Percentiles rank a stretch among this genome's conserved stretches.
Conservation (phyloP, 1,140 invertebrate species). For the Drosophila repletoides region DNA sequence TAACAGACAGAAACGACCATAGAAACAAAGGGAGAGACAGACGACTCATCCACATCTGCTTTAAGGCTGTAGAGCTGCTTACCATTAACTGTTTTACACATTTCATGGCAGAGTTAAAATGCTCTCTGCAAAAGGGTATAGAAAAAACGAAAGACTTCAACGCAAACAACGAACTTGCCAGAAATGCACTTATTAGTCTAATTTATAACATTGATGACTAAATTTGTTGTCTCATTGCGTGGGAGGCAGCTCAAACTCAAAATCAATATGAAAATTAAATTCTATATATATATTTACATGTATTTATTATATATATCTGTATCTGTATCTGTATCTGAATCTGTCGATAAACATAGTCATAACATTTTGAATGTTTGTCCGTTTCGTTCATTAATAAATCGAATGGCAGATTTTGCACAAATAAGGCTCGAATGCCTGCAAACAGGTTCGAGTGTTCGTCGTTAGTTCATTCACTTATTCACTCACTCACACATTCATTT, state of each 20-base stretch:
- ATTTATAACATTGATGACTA: slow-evolving; percentile 66
- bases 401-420: slow-evolving; percentile 56
- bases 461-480: slow-evolving; percentile 6
- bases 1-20: no score
- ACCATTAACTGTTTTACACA: no score
- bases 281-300: slow-evolving; percentile 52
- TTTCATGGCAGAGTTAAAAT: no score
- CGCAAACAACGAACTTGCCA: slow-evolving; percentile 57
- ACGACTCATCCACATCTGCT: no score
- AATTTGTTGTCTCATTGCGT: slow-evolving; percentile 51
- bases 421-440: slow-evolving; percentile 52
- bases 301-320: slow-evolving; percentile 8
- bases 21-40: no score
- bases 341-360: slow-evolving; percentile 9
- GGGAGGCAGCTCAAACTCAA: slow-evolving; percentile 25
- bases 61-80: no score
- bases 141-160: slow-evolving; percentile 74
- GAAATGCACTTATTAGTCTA: slow-evolving; percentile 72
- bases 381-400: slow-evolving; percentile 70
- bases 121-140: no score
- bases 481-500: no score
- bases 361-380: slow-evolving; percentile 24
- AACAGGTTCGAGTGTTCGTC: slow-evolving; percentile 32
- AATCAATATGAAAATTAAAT: slow-evolving; percentile 16
- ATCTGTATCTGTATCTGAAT: neutral